These are phyloP conservation scores for Drepana falcataria DNA, from an alignment of 2,888 invertebrate species.

Conservation along the genomic window DNA sequence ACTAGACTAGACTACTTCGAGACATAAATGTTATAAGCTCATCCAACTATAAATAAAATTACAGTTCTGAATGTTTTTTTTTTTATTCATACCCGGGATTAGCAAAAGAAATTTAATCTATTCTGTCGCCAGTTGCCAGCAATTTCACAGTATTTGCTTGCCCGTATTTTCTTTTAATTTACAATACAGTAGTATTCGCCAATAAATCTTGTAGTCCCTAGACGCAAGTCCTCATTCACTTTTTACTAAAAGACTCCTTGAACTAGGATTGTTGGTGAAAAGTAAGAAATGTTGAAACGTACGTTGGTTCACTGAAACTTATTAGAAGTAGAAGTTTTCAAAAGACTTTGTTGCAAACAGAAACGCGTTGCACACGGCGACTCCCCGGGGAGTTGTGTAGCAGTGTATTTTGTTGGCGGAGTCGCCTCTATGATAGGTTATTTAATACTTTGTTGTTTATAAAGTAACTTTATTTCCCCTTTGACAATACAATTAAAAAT, in stretches of 20 bases:
- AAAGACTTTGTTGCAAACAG: constrained; percentile 1
- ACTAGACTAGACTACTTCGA: too few species aligned
- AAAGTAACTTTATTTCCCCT: background rate
- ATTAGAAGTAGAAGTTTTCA: constrained; percentile 14
- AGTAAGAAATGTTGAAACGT: constrained; percentile 26
- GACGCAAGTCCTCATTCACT: constrained; percentile 37
- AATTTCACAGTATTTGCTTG: constrained; percentile 39
- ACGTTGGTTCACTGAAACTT: constrained; percentile 18
- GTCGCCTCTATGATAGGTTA: constrained; percentile 2
- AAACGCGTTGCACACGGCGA: constrained; percentile 4
- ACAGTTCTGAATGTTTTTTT: too few species aligned
- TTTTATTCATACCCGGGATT: constrained; percentile 17
- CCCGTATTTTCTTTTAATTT: constrained; percentile 45
- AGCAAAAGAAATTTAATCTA: constrained; percentile 37
- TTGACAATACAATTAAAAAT: background rate
- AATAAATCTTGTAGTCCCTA: constrained; percentile 47
- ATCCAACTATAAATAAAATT: too few species aligned
- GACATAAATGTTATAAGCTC: too few species aligned
- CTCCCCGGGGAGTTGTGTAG: constrained; percentile 10
- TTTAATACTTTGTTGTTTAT: background rate
- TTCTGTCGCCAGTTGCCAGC: constrained; percentile 28
- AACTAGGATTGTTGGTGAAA: constrained; percentile 10
- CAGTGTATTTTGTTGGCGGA: constrained; percentile 2
- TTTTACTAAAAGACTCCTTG: constrained; percentile 33
- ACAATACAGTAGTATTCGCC: constrained; percentile 34